phyloP scores from a whole-genome alignment of 2,888 invertebrate species.

The Pristionchus japonicus region DNA sequence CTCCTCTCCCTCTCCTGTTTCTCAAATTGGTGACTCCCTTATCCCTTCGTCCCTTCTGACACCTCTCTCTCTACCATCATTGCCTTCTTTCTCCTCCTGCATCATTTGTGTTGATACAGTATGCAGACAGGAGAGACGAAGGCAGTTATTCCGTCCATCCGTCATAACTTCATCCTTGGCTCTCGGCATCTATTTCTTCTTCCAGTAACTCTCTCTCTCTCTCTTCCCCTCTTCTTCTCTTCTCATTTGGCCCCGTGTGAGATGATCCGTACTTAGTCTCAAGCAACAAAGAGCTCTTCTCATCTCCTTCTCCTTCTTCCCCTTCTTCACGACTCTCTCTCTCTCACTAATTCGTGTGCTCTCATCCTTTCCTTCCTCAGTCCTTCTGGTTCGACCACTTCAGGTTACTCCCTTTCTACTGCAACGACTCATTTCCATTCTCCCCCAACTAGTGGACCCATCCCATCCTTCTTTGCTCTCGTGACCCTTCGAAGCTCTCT shows the following conservation, averaged over 20 bases:
- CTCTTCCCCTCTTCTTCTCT: conserved; percentile 17
- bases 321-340: background rate
- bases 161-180: background rate
- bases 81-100: background rate
- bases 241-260: conserved; percentile 34
- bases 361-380: conserved; percentile 13
- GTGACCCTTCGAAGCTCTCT: no score
- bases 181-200: background rate
- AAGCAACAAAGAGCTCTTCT: conserved; percentile 18
- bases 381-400: background rate
- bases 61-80: no score
- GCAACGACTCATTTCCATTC: background rate
- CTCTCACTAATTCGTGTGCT: conserved; percentile 37
- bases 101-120: conserved; percentile 27
- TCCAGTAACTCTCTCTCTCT: background rate
- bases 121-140: background rate
- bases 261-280: conserved; percentile 28
- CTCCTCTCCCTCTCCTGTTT: conserved; percentile 28
- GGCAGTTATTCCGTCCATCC: background rate
- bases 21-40: conserved; percentile 16
- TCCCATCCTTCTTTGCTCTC: background rate
- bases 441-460: background rate
- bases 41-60: background rate
- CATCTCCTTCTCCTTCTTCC: background rate
- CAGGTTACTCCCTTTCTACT: background rate